Evolutionary conservation across 2,113 vertebrate genomes (phyloP), one percentile per base, ranked within the genome.

Genomic region (Hystrix brachyura): DNA sequence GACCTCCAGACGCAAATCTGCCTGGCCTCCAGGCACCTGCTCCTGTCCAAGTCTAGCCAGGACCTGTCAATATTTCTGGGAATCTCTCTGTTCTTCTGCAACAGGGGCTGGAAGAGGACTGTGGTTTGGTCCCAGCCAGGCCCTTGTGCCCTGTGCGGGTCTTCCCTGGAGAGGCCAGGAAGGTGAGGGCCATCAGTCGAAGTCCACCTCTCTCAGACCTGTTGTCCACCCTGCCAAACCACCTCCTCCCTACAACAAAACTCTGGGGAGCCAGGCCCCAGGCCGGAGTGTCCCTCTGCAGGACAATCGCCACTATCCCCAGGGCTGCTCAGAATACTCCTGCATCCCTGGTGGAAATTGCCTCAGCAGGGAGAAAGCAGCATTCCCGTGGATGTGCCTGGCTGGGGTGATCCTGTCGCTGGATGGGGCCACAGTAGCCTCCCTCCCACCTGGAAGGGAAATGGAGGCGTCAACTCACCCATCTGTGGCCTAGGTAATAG

Each of bases 101-200:
- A 10, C 27, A 57, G 60, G 38, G 53, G 46, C 72, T 60, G 12
- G 57, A 38, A 46, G 19, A 46, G 29, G 19, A 48, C 6, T 74
- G 10, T 1, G 14, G 21, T 18, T 0, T 0, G 0, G 14, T 78
- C 11, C 11, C 0, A 7, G n/a, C 34, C 29, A 34, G 43, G 23
- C 32, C 51, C 27, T 2, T 38, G 21, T 3, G 2, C 34, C 38
- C 2, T 87, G 43, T 0, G 0, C 14, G 59, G 48, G 4, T 71
- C 19, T 17, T 71, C 69, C 43, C 69, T 43, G n/a, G 74, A 51
- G 27, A 67, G 59, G 46, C 57, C 59, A 76, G 59, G n/a, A 53
- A 43, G 67, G 51, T 1, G 15, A 23, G 5, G 51, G 4, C 27
- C 3, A 3, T 57, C 38, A 3, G 0, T 5, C 4, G n/a, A 74